Percentiles rank a stretch among this genome's conserved stretches.
These are phyloP conservation scores for Phalacrocorax pelagicus DNA, from an alignment of 2,113 vertebrate species.

Conservation along the genomic window DNA sequence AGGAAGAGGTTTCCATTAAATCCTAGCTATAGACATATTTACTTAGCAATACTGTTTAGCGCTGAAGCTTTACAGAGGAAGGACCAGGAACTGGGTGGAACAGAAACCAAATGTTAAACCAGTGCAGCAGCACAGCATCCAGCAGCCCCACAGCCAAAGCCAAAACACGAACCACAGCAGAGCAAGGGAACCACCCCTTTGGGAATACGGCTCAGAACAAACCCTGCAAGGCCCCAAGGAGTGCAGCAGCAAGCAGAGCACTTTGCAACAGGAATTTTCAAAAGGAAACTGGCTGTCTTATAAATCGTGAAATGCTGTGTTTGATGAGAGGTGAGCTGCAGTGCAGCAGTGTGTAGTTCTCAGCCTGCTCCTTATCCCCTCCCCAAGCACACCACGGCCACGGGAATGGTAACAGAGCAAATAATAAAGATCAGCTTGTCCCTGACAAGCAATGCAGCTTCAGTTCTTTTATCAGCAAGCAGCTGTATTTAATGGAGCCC, in stretches of 20 bases:
- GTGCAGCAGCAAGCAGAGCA: background rate
- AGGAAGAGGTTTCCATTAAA: background rate
- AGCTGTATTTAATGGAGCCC: background rate
- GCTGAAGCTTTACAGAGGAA: background rate
- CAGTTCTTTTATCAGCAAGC: background rate
- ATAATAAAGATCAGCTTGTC: background rate
- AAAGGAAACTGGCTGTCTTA: background rate
- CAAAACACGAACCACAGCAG: background rate
- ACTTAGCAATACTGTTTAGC: background rate
- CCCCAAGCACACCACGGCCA: fast-evolving
- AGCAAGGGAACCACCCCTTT: background rate
- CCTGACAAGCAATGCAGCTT: background rate
- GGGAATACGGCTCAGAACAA: background rate
- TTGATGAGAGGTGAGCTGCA: conserved; percentile 16
- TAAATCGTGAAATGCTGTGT: background rate
- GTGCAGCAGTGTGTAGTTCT: background rate
- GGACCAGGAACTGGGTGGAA: background rate
- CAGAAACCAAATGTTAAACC: background rate
- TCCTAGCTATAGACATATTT: background rate
- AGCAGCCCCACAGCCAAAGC: background rate
- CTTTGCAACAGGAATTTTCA: background rate
- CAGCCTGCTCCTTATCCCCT: background rate
- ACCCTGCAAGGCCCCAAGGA: background rate
- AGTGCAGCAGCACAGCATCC: background rate
- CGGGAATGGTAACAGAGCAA: background rate